These are phyloP conservation scores for Mimas tiliae DNA, from an alignment of 2,888 invertebrate species.

Conservation along the genomic window DNA sequence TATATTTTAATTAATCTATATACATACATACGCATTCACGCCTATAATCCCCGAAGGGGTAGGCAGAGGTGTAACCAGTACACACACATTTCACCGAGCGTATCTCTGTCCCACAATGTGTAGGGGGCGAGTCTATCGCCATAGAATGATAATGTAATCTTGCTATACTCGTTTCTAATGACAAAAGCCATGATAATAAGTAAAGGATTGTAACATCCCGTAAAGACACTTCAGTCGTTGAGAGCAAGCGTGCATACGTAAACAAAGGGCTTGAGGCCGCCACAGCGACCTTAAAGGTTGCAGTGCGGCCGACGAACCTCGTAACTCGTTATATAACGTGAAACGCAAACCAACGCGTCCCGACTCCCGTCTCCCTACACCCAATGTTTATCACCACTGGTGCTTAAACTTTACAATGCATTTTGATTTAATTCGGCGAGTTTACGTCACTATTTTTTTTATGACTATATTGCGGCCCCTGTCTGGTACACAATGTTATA, in stretches of 20 bases:
- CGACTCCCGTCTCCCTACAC: constrained; percentile 31
- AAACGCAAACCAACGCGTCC: constrained; percentile 62
- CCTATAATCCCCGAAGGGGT: too few relatives aligned
- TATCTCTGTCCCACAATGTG: too few relatives aligned
- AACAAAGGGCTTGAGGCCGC: constrained; percentile 64
- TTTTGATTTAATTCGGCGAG: not conserved
- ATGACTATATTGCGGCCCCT: too few relatives aligned
- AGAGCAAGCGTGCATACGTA: constrained; percentile 53
- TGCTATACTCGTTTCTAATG: not conserved
- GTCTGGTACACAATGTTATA: not conserved
- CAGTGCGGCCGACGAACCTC: constrained; percentile 70
- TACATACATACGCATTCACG: too few relatives aligned
- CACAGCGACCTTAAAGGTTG: constrained; percentile 78
- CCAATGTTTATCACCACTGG: constrained; percentile 33
- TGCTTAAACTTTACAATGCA: constrained; percentile 36
- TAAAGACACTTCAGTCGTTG: not conserved
- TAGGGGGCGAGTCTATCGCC: too few relatives aligned
- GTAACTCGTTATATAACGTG: constrained; percentile 68
- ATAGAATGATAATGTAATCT: too few relatives aligned
- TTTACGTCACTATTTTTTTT: too few relatives aligned
- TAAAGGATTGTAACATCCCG: not conserved
- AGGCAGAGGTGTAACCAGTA: too few relatives aligned
- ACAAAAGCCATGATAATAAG: constrained; percentile 3
- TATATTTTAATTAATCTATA: too few relatives aligned
- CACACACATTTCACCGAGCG: too few relatives aligned